Base-by-base conservation (phyloP, 2,797 vertebrate species). In the Steatocranus sp. region DNA sequence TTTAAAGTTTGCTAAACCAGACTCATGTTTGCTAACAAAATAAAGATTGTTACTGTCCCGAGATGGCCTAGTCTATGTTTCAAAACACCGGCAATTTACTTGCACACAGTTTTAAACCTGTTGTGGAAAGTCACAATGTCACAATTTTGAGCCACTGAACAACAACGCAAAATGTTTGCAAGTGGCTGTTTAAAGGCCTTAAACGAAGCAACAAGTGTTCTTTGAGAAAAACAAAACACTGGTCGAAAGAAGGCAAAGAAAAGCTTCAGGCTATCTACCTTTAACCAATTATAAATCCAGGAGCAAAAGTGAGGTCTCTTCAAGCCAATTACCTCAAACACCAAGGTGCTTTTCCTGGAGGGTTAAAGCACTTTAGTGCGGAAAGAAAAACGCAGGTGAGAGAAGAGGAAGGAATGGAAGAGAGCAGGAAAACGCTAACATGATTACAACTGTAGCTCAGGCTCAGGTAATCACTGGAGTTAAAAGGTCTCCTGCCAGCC, bases 401-500 rank as follows among this genome's bases (percentile, higher is more conserved):
- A 78, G 76, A 56, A 43, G 58, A 75, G 23, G 51, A 76, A 88
- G 76, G 63, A 84, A 78, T 53, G 63, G 80, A 66, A 70, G 70
- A 77, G 81, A 84, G 63, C 43, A 77, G 82, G 84, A 88, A 61
- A 93, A 89, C 61, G 78, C 82, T 90, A 89, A 92, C 89, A 56
- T 93, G 86, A 92, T 91, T 93, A 87, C 87, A 88, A 50, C 88
- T 85, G 82, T 25, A 79, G 87, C 82, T 78, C 34, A 4, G 78
- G 81, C 82, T 91, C 82, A 85, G 88, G 88, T 94, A 90, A 94
- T 93, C 90, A 91, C 88, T 15, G 80, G 83, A 92, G 91, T 91
- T 93, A 91, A 93, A 93, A 93, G 94, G 93, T 92, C 91, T 92
- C 85, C 89, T 90, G 82, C 85, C 80, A 27, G 87, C 91, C 87